A percentile compares a stretch with the other conserved stretches of the same genome.
phyloP scores from a whole-genome alignment of 2,797 vertebrate genomes.

The Scarus forsteni region DNA sequence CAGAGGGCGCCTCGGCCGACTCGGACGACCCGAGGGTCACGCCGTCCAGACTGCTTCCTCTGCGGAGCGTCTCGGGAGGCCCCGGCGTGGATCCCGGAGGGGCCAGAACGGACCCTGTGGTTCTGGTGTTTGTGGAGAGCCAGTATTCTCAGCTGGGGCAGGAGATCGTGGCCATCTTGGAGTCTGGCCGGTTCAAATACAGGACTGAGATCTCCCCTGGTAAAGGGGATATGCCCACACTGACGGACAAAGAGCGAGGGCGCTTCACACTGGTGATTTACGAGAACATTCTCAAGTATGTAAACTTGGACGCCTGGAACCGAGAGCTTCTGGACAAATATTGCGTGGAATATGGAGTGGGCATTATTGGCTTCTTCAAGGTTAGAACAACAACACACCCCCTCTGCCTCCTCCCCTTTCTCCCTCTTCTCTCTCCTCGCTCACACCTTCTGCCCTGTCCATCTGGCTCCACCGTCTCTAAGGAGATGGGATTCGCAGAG shows the following conservation, averaged over 20 bases:
- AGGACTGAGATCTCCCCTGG: conserved; percentile 97
- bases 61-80: conserved; percentile 80
- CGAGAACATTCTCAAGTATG: conserved; percentile 98
- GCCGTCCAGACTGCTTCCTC: conserved; percentile 90
- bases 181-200: conserved; percentile 96
- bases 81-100: conserved; percentile 77
- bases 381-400: conserved; percentile 80
- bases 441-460: conserved; percentile 80
- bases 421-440: conserved; percentile 37
- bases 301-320: conserved; percentile 98
- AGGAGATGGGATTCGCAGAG: conserved; percentile 74
- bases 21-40: conserved; percentile 90
- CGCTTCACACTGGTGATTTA: conserved; percentile 97
- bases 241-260: conserved; percentile 96
- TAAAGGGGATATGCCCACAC: conserved; percentile 98
- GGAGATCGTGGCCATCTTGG: conserved; percentile 98
- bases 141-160: conserved; percentile 98
- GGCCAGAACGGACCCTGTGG: conserved; percentile 94
- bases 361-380: conserved; percentile 99
- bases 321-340: conserved; percentile 99
- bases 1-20: conserved; percentile 86
- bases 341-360: conserved; percentile 97
- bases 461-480: conserved; percentile 76
- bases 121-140: conserved; percentile 98
- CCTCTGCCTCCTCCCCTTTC: conserved; percentile 34